Base-by-base conservation (phyloP, 2,797 vertebrate genomes). In the Syngnathus acus region DNA sequence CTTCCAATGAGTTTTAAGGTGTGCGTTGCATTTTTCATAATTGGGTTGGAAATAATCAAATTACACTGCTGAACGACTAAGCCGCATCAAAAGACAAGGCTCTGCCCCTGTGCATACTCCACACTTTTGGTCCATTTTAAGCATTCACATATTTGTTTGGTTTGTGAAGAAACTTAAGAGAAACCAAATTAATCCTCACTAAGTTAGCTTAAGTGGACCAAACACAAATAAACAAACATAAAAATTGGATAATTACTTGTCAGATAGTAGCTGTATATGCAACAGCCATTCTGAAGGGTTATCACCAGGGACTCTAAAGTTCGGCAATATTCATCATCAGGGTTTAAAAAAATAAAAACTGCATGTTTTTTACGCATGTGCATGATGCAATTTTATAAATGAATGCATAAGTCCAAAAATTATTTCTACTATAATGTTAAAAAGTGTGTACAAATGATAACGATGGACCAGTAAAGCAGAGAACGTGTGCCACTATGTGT, bases 21-120 rank as follows among this genome's bases (percentile, higher is more conserved):
- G 82, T 74, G 59, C 32, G 67, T 54, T 80, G 72, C 65, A 80
- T 83, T 72, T 67, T 68, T 68, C 74, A 71, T 85, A 90, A 91
- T 87, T 91, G 89, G 88, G 85, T 68, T 81, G 90, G 90, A 91
- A 89, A 85, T 90, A 91, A 91, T 90, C 71, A 70, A 1, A 71
- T 91, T 88, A 89, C 82, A 89, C 84, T 65, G 80, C 78, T 89
- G 88, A 91, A 88, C 90, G 84, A 78, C 71, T 89, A 73, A 87
- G 72, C 80, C 75, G 76, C 76, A 83, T 87, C 77, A 78, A 70
- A 84, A 78, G 83, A 40, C 9, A 60, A 85, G 70, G 70, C 66
- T 68, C 65, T 84, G 65, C 86, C 72, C 69, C 57, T 66, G 74
- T 70, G 67, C 68, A 76, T 80, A 71, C 21, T 21, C 58, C 39